These are phyloP conservation scores for Pangasius sanitwongsei DNA, from an alignment of 2,797 vertebrate species.

Conservation along the genomic window DNA sequence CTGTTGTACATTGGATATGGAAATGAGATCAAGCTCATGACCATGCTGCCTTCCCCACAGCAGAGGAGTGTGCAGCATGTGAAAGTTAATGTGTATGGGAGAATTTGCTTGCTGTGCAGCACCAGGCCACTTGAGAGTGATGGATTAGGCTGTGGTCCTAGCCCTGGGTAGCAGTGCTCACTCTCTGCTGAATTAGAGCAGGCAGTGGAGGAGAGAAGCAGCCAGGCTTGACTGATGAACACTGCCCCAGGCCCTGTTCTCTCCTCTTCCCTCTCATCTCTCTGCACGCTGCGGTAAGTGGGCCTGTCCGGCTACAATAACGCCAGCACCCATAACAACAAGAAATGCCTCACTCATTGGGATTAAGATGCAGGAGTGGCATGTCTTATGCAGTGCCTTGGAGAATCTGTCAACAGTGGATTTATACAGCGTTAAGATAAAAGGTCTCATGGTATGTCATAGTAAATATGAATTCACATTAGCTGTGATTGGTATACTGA, in stretches of 20 bases:
- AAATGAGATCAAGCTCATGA: conserved; percentile 25
- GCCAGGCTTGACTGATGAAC: conserved; percentile 56
- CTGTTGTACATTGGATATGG: conserved; percentile 24
- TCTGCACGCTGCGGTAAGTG: conserved; percentile 15
- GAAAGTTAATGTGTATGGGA: conserved; percentile 45
- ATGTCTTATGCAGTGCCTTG: not conserved
- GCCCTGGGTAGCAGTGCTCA: conserved; percentile 40
- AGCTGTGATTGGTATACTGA: not conserved
- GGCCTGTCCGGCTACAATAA: conserved; percentile 35
- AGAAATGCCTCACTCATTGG: not conserved
- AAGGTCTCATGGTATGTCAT: no score
- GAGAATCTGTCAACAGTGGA: not conserved
- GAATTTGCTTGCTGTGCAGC: conserved; percentile 50
- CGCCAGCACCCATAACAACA: conserved; percentile 24
- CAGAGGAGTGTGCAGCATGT: conserved; percentile 18
- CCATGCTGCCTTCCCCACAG: not conserved
- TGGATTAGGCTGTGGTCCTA: conserved; percentile 43
- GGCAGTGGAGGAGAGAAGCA: conserved; percentile 39
- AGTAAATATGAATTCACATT: not conserved
- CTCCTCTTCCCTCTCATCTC: conserved; percentile 7
- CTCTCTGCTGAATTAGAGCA: conserved; percentile 49
- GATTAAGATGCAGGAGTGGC: not conserved
- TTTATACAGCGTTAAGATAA: not conserved
- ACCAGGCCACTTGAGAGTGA: conserved; percentile 50
- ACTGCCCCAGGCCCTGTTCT: conserved; percentile 39